phyloP scores from a whole-genome alignment of 2,113 vertebrate genomes.

The Ivindomyrus marchei region DNA sequence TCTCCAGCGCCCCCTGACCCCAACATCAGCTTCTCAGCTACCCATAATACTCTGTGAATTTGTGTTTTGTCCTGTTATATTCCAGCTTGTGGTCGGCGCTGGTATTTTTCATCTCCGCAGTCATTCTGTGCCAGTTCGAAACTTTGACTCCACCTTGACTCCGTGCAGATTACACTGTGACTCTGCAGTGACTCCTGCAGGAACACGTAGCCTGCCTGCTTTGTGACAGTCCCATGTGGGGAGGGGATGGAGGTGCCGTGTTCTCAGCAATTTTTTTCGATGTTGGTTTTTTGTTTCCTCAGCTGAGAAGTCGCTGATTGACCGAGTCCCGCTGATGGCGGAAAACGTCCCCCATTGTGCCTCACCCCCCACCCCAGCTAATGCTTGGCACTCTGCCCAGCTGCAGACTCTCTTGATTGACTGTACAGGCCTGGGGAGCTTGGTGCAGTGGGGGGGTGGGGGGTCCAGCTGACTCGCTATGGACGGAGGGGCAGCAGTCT shows the following conservation, averaged over 20 bases:
- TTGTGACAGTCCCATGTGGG: background rate
- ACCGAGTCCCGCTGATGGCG: background rate
- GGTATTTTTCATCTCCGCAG: background rate
- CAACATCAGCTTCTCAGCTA: background rate
- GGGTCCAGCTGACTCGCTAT: background rate
- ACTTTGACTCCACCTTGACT: background rate
- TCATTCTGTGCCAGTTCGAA: background rate
- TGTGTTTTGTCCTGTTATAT: background rate
- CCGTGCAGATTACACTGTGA: background rate
- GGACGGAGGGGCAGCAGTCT: background rate
- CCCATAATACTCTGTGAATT: background rate
- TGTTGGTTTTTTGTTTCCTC: background rate
- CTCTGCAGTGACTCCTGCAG: background rate
- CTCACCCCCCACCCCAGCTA: background rate
- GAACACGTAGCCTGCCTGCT: background rate
- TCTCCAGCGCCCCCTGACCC: background rate
- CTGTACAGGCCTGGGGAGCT: background rate
- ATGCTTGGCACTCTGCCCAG: background rate
- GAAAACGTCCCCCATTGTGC: background rate
- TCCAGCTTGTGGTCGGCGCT: background rate
- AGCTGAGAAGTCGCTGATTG: background rate
- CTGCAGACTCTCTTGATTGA: constrained; percentile 8
- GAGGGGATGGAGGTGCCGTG: background rate
- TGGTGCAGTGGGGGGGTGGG: background rate
- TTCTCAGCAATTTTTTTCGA: background rate